Evolutionary conservation across 2,888 invertebrate species (phyloP).

Genomic region (Elegia similella): DNA sequence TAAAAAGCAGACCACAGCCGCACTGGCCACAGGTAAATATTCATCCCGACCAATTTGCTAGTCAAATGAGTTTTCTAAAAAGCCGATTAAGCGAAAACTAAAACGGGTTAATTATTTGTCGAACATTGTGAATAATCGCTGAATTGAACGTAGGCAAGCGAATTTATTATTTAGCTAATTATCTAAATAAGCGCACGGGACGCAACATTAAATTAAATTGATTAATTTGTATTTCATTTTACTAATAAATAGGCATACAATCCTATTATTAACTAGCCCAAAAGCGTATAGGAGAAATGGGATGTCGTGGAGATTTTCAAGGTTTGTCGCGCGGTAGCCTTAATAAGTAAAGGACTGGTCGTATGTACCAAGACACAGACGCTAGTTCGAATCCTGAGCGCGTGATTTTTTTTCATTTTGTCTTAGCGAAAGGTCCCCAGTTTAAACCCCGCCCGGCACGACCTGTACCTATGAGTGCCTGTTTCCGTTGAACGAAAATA

Average conservation of each 20-base stretch:
- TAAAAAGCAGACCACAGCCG: constrained; percentile 30
- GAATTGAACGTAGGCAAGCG: constrained; percentile 27
- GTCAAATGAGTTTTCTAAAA: constrained; percentile 79
- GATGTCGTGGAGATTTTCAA: too few relatives aligned
- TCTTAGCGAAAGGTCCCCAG: too few relatives aligned
- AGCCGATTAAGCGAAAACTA: constrained; percentile 79
- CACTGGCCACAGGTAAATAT: constrained; percentile 46
- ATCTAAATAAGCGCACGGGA: constrained; percentile 5
- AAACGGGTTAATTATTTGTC: constrained; percentile 75
- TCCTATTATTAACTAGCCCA: too few relatives aligned
- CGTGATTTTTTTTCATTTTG: too few relatives aligned
- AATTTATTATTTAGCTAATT: constrained; percentile 15
- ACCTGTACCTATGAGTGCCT: too few relatives aligned
- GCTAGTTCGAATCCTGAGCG: too few relatives aligned
- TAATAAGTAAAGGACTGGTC: too few relatives aligned
- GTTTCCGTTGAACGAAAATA: too few relatives aligned
- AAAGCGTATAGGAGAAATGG: too few relatives aligned
- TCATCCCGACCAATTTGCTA: constrained; percentile 62
- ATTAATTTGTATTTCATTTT: constrained; percentile 2
- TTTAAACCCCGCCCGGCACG: too few relatives aligned
- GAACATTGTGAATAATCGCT: constrained; percentile 45
- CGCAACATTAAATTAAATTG: constrained; percentile 1
- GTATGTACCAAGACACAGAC: too few relatives aligned
- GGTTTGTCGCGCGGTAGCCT: too few relatives aligned
- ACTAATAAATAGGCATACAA: neutral